Evolutionary conservation across 2,888 invertebrate species (phyloP).

Genomic region (Uloborus plumipes): DNA sequence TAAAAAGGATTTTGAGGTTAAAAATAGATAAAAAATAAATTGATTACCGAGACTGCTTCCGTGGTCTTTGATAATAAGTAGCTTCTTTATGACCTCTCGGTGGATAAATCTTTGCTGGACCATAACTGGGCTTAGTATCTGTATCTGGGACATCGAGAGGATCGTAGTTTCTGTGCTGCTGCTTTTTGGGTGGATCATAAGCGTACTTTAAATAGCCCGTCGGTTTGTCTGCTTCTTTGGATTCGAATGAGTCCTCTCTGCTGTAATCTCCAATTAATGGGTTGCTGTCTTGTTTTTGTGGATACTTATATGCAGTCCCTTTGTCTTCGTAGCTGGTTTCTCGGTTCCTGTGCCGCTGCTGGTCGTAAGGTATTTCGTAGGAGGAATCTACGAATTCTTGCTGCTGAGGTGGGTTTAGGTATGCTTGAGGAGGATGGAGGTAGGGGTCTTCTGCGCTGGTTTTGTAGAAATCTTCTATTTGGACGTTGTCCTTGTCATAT

Average conservation of each 20-base stretch:
- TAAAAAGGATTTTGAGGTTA: too few species aligned
- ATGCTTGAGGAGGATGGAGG: background rate
- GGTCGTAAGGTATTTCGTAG: conserved; percentile 4
- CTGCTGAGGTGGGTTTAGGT: background rate
- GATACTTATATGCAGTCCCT: background rate
- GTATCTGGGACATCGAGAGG: background rate
- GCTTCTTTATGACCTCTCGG: conserved; percentile 11
- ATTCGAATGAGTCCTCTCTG: conserved; percentile 8
- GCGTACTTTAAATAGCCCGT: conserved; percentile 4
- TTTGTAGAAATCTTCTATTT: conserved; percentile 13
- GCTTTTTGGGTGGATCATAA: background rate
- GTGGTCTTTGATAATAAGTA: conserved; percentile 8
- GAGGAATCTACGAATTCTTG: conserved; percentile 1
- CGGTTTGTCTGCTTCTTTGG: background rate
- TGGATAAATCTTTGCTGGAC: background rate
- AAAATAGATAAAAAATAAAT: too few species aligned
- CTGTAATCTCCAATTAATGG: background rate
- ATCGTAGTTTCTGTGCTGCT: conserved; percentile 4
- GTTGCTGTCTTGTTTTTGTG: too few species aligned
- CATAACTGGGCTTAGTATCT: conserved; percentile 7
- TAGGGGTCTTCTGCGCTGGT: background rate
- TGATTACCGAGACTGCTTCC: background rate
- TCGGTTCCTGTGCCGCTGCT: background rate
- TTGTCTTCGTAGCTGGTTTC: conserved; percentile 1
- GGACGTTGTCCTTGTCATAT: conserved; percentile 19